A percentile compares a stretch with the other conserved stretches of the same genome.
phyloP scores from a whole-genome alignment of 1,140 invertebrate genomes.

The Drosophila sulfurigaster region DNA sequence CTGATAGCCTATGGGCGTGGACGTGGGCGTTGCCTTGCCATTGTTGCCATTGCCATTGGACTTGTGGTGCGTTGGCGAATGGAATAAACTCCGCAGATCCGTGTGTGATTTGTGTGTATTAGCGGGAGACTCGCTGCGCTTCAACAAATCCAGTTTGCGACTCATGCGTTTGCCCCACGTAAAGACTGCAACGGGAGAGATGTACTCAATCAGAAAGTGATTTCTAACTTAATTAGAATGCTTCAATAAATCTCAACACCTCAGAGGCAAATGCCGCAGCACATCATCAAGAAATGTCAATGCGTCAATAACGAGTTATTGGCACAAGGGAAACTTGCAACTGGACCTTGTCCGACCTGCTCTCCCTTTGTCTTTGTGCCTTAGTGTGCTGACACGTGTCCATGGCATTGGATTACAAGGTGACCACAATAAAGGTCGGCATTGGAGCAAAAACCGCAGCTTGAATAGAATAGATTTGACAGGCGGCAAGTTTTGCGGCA shows the following conservation, averaged over 20 bases:
- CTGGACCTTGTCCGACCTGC: conserved; percentile 9
- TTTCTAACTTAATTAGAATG: conserved; percentile 73
- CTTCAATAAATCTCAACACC: conserved; percentile 75
- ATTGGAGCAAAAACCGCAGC: not conserved
- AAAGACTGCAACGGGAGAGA: conserved; percentile 87
- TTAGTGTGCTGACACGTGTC: conserved; percentile 25
- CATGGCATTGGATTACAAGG: conserved; percentile 27
- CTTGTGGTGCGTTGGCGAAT: conserved; percentile 76
- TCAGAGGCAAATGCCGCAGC: conserved; percentile 34
- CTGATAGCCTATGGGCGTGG: conserved; percentile 51
- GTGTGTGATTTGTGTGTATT: conserved; percentile 85
- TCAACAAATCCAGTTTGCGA: conserved; percentile 91
- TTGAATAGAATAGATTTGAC: conserved; percentile 8
- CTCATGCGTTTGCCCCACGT: conserved; percentile 93
- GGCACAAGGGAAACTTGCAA: not conserved
- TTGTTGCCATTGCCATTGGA: conserved; percentile 42
- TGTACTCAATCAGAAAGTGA: conserved; percentile 56
- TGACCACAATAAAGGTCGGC: conserved; percentile 40
- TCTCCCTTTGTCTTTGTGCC: not conserved
- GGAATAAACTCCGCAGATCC: conserved; percentile 77
- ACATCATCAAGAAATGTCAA: conserved; percentile 46
- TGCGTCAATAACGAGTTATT: conserved; percentile 35
- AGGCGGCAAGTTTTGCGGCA: conserved; percentile 1
- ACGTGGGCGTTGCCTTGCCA: conserved; percentile 34
- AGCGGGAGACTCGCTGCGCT: conserved; percentile 86